Base-by-base conservation (phyloP, 1,140 invertebrate genomes). In the Hydropsyche tenuis region DNA sequence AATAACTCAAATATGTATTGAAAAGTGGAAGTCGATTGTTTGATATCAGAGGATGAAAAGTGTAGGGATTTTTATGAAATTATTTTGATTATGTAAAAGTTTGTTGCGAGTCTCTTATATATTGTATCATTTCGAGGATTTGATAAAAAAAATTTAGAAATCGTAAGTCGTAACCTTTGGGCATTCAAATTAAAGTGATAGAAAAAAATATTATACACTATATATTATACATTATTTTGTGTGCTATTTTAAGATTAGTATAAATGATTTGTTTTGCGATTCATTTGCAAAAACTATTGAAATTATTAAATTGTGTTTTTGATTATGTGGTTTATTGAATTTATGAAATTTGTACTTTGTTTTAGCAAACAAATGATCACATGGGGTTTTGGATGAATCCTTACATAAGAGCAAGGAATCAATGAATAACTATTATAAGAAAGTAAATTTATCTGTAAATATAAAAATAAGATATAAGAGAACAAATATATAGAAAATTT, bases 1-100 rank as follows among this genome's bases (percentile, higher is more conserved):
- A 77, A 77, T 77, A 77, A 77, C 76, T 71, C 11, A 42, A 56
- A 56, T 48, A 73, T 46, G 27, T 25, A 51, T 27, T 5, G 27
- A 42, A 70, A 20, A 56, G 45, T 56, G 56, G 18, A 9, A 25
- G 65, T 42, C 23, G 22, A 48, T 48, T 27, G 27, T 30, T 42
- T 56, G 23, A 48, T 30, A 42, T 16, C 22, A n/a, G 48, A 56
- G 42, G 27, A 25, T 23, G 69, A 43, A 62, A 70, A 70, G 16
- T 70, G 48, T 42, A 56, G 48, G 68, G 68, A 60, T 56, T 70
- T 70, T 27, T 70, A 30, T 22, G 20, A 48, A 18, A 69, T 69
- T 46, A 48, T 69, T 51, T 69, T 27, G n/a, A 69, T 69, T 69
- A 43, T 43, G 62, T 30, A 16, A 37, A 42, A n/a, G 14, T 23